Percentiles rank a stretch among this genome's conserved stretches.
phyloP scores from a whole-genome alignment of 35 echinoderm and acorn worm species.

The Acanthaster planci region DNA sequence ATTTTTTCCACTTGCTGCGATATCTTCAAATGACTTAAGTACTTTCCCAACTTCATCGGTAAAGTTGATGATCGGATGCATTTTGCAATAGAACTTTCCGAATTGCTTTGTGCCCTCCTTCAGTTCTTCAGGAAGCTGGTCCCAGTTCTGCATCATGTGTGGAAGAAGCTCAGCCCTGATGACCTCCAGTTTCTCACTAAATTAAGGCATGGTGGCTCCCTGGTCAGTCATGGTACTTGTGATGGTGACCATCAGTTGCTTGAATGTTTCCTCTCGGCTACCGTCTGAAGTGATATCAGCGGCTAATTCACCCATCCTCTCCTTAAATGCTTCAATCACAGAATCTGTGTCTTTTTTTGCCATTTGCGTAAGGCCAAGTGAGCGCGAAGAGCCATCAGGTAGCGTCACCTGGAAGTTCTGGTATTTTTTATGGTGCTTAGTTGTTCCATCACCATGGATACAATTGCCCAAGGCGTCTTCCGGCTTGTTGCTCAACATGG shows the following conservation, averaged over 20 bases:
- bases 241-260: background rate
- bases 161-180: slow-evolving; percentile 32
- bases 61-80: slow-evolving; percentile 68
- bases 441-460: slow-evolving; percentile 70
- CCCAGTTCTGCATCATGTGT: slow-evolving; percentile 33
- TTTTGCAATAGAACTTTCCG: slow-evolving; percentile 57
- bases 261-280: background rate
- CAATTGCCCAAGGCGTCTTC: slow-evolving; percentile 33
- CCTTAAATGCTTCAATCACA: slow-evolving; percentile 19
- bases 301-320: slow-evolving; percentile 15
- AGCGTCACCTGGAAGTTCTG: slow-evolving; percentile 71
- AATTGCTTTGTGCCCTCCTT: slow-evolving; percentile 2
- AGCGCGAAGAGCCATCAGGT: slow-evolving; percentile 39
- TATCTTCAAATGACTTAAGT: slow-evolving; percentile 54
- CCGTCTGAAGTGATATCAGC: background rate
- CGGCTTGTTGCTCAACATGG: slow-evolving; percentile 19
- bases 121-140: slow-evolving; percentile 3
- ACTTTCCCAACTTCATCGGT: slow-evolving; percentile 52
- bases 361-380: slow-evolving; percentile 30
- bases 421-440: slow-evolving; percentile 60
- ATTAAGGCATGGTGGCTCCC: slow-evolving; percentile 64
- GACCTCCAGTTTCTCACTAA: slow-evolving; percentile 15
- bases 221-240: slow-evolving; percentile 79
- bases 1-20: slow-evolving; percentile 29
- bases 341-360: slow-evolving; percentile 21